Percentiles rank a stretch among this genome's conserved stretches.
Conservation (phyloP, 2,113 vertebrate genomes). For the Cinclus cinclus region DNA sequence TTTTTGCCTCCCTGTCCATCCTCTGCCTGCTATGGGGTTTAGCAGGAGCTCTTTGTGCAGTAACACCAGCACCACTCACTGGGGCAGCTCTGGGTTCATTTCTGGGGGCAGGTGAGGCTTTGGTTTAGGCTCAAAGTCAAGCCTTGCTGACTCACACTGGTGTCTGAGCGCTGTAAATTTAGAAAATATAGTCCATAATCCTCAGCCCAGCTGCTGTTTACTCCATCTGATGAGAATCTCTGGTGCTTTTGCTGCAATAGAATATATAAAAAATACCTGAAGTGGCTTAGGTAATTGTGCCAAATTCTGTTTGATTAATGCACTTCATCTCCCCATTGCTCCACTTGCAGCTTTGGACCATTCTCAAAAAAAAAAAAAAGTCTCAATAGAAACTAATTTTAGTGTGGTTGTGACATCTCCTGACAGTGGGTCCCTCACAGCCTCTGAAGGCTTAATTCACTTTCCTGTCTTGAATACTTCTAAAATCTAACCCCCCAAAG, state of each 20-base stretch:
- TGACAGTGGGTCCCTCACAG: background rate
- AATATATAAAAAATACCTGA: background rate
- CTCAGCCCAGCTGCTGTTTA: background rate
- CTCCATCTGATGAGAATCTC: background rate
- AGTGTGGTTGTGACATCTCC: background rate
- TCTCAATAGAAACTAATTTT: background rate
- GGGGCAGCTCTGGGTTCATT: background rate
- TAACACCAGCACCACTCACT: background rate
- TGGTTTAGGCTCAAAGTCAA: background rate
- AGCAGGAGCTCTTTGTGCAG: background rate
- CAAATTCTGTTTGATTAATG: background rate
- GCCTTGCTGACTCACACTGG: background rate
- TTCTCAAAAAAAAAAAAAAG: background rate
- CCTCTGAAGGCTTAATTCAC: slow-evolving; percentile 8
- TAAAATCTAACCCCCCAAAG: background rate
- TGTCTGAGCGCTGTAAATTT: background rate
- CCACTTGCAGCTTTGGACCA: background rate
- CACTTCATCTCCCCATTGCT: background rate
- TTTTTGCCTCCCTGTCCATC: background rate
- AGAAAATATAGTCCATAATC: background rate
- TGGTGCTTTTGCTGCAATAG: background rate
- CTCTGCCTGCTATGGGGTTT: rapidly evolving
- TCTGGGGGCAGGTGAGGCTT: background rate
- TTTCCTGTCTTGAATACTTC: background rate
- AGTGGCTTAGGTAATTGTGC: background rate